Evolutionary conservation across 2,888 invertebrate genomes (phyloP), one percentile per base, ranked within the genome.

Genomic region (Drosophila pseudotakahashii): DNA sequence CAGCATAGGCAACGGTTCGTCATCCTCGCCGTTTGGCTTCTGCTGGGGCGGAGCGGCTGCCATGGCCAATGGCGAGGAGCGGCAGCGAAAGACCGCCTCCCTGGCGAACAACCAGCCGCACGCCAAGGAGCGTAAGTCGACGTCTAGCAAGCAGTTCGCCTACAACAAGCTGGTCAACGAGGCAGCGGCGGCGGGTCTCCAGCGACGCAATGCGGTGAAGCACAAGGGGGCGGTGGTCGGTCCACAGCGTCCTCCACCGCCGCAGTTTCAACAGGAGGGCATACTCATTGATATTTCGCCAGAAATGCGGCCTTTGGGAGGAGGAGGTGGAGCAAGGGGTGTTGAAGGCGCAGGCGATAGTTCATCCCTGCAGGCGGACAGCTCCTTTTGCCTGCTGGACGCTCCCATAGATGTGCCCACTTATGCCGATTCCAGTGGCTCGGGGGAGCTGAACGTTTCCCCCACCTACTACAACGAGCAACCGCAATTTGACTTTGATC

Each of bases 121-220:
- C 61, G 92, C 73, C 76, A 93, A 80, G 84, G 93, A 88, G 73
- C 89, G 91, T 11, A 92, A 91, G 73, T 91, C 90, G 9, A 89
- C 88, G 16, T 88, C 91, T n/a, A 93, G 91, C 89, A 95, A 96
- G 81, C 96, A 97, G 89, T 97, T 96, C 89, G 95, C 95, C 86
- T 97, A 98, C 89, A 95, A 95, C 79, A 97, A 97, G 89, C 93
- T 98, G 26, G 94, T 95, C 62, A 97, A 97, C 89, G 97, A 97
- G 53, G 45, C 63, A 7, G 50, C 77, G 0, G 61, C 69, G 1
- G 59, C 86, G 62, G 87, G 88, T 0, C 66, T 89, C 10, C 81
- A 88, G 7, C 75, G 85, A 0, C 78, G 87, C 16, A 88, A 88
- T 47, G 89, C 85, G 1, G 78, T 89, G 7, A 88, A 64, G 67